Conservation (phyloP, 2,888 invertebrate genomes). For the Hoplodrina ambigua region DNA sequence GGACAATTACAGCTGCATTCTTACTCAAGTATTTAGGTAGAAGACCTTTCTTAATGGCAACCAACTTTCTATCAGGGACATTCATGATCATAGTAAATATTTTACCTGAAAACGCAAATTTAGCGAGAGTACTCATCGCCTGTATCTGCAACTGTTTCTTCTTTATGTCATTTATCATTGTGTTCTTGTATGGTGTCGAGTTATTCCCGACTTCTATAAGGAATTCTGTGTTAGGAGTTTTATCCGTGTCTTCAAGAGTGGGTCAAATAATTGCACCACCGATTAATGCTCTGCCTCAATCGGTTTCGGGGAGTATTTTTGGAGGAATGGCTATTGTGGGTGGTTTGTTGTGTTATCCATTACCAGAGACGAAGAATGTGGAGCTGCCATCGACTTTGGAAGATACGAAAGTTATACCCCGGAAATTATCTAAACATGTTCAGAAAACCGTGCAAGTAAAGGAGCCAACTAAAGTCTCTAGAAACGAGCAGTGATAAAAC, state of each 20-base stretch:
- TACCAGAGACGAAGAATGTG: constrained; percentile 91
- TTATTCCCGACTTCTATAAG: constrained; percentile 96
- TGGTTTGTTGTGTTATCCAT: constrained; percentile 90
- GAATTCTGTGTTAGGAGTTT: constrained; percentile 95
- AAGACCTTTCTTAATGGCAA: constrained; percentile 90
- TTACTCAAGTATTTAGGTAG: constrained; percentile 91
- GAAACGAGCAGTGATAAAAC: too few relatives aligned
- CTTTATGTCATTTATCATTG: constrained; percentile 94
- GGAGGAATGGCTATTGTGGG: constrained; percentile 92
- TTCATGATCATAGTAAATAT: constrained; percentile 75
- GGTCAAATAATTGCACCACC: constrained; percentile 95
- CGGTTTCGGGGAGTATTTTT: constrained; percentile 87
- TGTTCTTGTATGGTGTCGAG: constrained; percentile 96
- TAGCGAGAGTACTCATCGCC: constrained; percentile 91
- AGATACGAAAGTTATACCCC: constrained; percentile 70
- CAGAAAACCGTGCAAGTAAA: constrained; percentile 15
- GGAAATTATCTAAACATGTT: constrained; percentile 23
- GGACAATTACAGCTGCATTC: constrained; percentile 90
- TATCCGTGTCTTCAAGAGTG: constrained; percentile 94
- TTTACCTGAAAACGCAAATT: constrained; percentile 71
- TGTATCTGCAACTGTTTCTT: constrained; percentile 94
- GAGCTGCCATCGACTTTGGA: constrained; percentile 79
- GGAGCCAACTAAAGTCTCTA: too few relatives aligned
- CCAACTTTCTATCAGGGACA: constrained; percentile 83
- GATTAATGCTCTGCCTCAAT: constrained; percentile 90